Base-by-base conservation (phyloP, 2,113 vertebrate genomes). In the Turnix velox region DNA sequence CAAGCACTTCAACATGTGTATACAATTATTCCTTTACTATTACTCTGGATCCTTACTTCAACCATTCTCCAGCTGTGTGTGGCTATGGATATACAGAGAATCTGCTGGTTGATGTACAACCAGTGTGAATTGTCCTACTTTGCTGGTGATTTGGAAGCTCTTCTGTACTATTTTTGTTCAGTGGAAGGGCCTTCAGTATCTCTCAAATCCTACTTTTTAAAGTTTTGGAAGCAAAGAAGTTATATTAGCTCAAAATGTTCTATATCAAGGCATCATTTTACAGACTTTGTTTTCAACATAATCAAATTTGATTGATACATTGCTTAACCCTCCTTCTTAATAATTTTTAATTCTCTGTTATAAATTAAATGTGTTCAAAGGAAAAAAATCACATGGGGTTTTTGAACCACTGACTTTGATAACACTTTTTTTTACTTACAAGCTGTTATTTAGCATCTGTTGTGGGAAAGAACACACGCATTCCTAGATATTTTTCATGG, bases 361-460 rank as follows among this genome's bases (percentile, higher is more conserved):
- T 79, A 43, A 84, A 93, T 93, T 90, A 92, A 89, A 92, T 87
- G 62, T 63, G 77, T 87, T 93, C 91, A 91, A 92, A 92, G 84
- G 81, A 84, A 94, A 88, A n/a, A 96, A 91, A 92, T 92, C 77
- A 81, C 69, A 92, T 39, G 61, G 4, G 0, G 79, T 94, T 94
- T 94, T 95, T 93, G 94, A 96, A 95, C 82, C 91, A 82, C 84
- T 94, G 95, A 96, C 96, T 96, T 97, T 96, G 95, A 95, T 93
- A 95, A 76, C 59, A 22, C 63, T 93, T 96, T 91, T 91, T 93
- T 90, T 94, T 45, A 76, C 79, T 95, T 97, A 66, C 95, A 97
- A 96, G 93, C 95, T 96, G 95, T 95, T 96, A 94, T 96, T 96
- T 93, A 95, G 88, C 94, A 96, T 97, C 95, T 97, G 96, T 93